These are phyloP conservation scores for Etheostoma nigrum DNA, from an alignment of 2,797 vertebrate species.

Conservation along the genomic window DNA sequence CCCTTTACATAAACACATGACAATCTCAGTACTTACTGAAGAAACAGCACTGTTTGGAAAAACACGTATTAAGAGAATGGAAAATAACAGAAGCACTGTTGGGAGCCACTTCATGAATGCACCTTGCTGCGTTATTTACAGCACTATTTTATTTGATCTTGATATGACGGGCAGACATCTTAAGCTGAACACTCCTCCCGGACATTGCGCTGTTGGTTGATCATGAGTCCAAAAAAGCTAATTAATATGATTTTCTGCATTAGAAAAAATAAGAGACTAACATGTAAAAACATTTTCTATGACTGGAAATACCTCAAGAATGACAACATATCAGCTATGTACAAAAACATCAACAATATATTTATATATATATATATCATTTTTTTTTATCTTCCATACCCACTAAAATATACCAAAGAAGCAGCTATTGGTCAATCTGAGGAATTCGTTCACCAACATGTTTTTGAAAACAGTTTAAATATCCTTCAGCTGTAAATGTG, in stretches of 20 bases:
- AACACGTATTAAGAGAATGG: background rate
- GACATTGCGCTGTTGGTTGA: constrained; percentile 79
- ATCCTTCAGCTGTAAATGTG: constrained; percentile 88
- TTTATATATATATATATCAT: constrained; percentile 72
- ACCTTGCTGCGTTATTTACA: constrained; percentile 86
- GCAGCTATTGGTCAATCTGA: constrained; percentile 96
- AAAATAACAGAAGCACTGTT: constrained; percentile 37
- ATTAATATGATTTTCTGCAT: constrained; percentile 84
- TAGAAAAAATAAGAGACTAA: constrained; percentile 85
- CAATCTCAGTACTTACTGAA: background rate
- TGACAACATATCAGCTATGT: constrained; percentile 85
- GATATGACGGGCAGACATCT: constrained; percentile 80
- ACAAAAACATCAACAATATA: constrained; percentile 86
- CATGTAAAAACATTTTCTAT: constrained; percentile 86
- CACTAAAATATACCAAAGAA: constrained; percentile 89
- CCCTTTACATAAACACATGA: background rate
- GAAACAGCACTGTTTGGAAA: background rate
- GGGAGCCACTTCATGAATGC: constrained; percentile 73
- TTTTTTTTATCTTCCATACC: constrained; percentile 78
- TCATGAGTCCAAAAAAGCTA: constrained; percentile 80
- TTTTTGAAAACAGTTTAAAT: constrained; percentile 84
- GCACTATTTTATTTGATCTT: constrained; percentile 85
- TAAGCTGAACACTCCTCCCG: constrained; percentile 72
- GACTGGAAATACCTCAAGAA: constrained; percentile 83
- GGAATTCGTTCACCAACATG: constrained; percentile 82